Evolutionary conservation across 92 coral and sea anemone genomes (phyloP), one percentile per base, ranked within the genome.

Genomic region (Palythoa caribaeorum): DNA sequence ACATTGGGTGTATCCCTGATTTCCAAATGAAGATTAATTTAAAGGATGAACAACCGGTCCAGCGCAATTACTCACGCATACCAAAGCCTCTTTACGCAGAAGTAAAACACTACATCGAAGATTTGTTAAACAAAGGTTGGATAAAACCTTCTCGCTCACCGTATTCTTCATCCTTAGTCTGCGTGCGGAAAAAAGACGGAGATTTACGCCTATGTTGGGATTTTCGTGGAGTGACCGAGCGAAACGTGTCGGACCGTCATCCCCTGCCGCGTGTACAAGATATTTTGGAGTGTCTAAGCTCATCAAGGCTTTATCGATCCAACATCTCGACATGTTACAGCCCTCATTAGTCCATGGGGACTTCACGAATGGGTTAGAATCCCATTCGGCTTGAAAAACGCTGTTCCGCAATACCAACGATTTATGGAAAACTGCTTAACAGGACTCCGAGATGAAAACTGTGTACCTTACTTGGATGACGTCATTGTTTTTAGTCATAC

Each of bases 291-390:
- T 53, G 75, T 48, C 84, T 86, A 19, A 84, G 89, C 2, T 39
- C 90, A 89, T 78, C 90, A 85, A 57, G 90, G 92, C 17, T 84
- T 84, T 76, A 77, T 85, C 6, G 14, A 50, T 21, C 85, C 90
- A 16, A 78, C 74, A n/a, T 37, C 66, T 6, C 20, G 92, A 35
- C 90, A 54, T 40, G 36, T 55, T 20, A 89, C 92, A 60, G 90
- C 92, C 11, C 85, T 89, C n/a, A 77, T 84, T 6, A 86, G 72
- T 13, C 92, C 92, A 3, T 90, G 92, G 92, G 90, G 92, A 47
- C 79, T 89, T 50, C 76, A 84, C 51, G 90, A 86, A 78, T 90
- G 90, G 92, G 90, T 85, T 17, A 21, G 92, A 19, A 76, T 89
- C 78, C 90, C 92, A 20, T 84, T 89, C 52, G 92, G 92, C 21